These are phyloP conservation scores for Romanomermis culicivorax DNA, from an alignment of 2,888 invertebrate species.

Conservation along the genomic window DNA sequence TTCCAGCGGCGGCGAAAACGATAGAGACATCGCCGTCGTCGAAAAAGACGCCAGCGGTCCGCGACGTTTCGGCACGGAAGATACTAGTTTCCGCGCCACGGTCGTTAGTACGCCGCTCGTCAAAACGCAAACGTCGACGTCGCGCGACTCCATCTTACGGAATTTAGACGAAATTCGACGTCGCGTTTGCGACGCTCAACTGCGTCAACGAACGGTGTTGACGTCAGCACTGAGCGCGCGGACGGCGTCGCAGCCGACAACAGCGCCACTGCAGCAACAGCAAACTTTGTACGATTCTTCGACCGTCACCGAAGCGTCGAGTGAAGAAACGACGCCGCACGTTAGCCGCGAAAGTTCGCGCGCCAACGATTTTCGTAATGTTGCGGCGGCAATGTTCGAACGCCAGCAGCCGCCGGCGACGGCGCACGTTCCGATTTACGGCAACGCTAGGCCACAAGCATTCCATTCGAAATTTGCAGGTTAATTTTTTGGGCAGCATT, in stretches of 20 bases:
- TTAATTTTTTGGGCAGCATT: too few relatives aligned
- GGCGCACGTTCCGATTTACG: not conserved
- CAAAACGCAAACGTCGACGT: not conserved
- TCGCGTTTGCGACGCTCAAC: not conserved
- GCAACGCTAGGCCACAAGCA: too few relatives aligned
- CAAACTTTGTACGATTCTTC: conserved; percentile 3
- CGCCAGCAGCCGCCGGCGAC: conserved; percentile 9
- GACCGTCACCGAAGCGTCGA: conserved; percentile 10
- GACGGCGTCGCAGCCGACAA: too few relatives aligned
- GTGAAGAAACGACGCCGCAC: conserved; percentile 14
- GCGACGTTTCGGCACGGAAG: not conserved
- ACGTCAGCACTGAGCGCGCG: too few relatives aligned
- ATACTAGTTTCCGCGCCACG: not conserved
- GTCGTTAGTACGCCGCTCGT: not conserved
- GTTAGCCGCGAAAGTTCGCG: conserved; percentile 17
- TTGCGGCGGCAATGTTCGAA: conserved; percentile 6
- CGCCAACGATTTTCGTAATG: conserved; percentile 11
- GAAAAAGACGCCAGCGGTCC: too few relatives aligned
- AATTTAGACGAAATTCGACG: not conserved
- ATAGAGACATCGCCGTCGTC: not conserved
- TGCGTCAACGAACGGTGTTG: not conserved
- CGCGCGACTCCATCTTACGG: not conserved
- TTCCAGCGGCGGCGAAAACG: not conserved
- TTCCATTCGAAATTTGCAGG: too few relatives aligned
- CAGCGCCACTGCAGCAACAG: not conserved